Evolutionary conservation across 2,113 vertebrate species (phyloP).

Genomic region (Enhydra lutris): DNA sequence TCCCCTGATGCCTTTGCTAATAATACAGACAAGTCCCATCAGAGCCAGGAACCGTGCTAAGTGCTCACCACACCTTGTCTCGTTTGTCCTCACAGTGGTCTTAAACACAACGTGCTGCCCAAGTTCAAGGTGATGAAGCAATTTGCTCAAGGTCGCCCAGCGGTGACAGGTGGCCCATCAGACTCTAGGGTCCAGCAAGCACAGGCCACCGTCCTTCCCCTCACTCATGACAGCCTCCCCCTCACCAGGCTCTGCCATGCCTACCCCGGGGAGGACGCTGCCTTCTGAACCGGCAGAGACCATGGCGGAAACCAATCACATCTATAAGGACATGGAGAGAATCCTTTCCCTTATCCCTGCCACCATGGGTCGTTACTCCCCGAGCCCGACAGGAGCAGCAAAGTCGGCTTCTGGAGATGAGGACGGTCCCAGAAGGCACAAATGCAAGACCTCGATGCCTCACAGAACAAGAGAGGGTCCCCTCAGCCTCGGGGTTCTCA

Average conservation of each 20-base stretch:
- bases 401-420: neutral
- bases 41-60: neutral
- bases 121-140: neutral
- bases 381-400: fast-evolving
- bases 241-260: too few species aligned
- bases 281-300: neutral
- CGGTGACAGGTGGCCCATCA: neutral
- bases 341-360: neutral
- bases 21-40: neutral
- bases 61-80: fast-evolving
- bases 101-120: neutral
- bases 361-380: fast-evolving
- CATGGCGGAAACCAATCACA: fast-evolving
- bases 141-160: neutral
- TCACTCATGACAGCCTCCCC: too few species aligned
- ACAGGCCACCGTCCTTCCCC: neutral
- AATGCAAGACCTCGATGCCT: fast-evolving
- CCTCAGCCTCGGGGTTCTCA: neutral
- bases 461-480: neutral
- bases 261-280: neutral
- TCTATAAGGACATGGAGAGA: neutral
- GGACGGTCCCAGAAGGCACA: neutral
- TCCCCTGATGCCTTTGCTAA: neutral
- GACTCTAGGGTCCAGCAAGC: neutral
- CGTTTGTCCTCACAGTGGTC: neutral